Conservation (phyloP, 2,113 vertebrate species). For the Etheostoma spectabile region DNA sequence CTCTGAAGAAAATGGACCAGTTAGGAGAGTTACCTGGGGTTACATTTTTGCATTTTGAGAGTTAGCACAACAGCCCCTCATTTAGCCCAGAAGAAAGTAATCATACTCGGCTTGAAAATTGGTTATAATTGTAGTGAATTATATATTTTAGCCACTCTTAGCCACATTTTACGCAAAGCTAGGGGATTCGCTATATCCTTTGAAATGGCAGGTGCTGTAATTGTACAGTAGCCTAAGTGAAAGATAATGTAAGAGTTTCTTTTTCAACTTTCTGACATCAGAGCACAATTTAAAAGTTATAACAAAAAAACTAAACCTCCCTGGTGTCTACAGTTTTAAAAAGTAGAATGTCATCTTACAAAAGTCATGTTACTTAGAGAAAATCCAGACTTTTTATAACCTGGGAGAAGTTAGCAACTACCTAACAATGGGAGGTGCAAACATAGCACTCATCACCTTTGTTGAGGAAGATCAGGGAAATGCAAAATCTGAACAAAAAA, state of each 20-base stretch:
- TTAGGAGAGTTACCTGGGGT: not conserved
- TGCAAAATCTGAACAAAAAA: not conserved
- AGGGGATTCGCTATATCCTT: not conserved
- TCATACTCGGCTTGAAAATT: constrained; percentile 27
- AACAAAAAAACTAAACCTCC: not conserved
- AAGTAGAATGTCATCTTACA: not conserved
- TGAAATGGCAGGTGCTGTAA: constrained; percentile 21
- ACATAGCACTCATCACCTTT: not conserved
- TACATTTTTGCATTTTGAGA: not conserved
- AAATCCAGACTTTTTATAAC: not conserved
- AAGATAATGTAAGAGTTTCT: not conserved
- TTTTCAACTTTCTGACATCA: not conserved
- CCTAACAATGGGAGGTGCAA: not conserved
- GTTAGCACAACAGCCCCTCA: constrained; percentile 9
- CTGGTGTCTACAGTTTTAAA: not conserved
- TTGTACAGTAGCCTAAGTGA: constrained; percentile 1
- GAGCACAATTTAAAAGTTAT: not conserved
- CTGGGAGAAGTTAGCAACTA: not conserved
- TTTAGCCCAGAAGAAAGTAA: constrained; percentile 19
- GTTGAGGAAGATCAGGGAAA: not conserved
- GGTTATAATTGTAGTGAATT: constrained; percentile 42
- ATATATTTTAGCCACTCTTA: constrained; percentile 23
- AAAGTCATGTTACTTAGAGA: not conserved
- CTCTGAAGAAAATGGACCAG: not conserved
- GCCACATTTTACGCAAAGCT: constrained; percentile 1